Evolutionary conservation across 2,113 vertebrate species (phyloP).

Genomic region (Semnopithecus entellus): DNA sequence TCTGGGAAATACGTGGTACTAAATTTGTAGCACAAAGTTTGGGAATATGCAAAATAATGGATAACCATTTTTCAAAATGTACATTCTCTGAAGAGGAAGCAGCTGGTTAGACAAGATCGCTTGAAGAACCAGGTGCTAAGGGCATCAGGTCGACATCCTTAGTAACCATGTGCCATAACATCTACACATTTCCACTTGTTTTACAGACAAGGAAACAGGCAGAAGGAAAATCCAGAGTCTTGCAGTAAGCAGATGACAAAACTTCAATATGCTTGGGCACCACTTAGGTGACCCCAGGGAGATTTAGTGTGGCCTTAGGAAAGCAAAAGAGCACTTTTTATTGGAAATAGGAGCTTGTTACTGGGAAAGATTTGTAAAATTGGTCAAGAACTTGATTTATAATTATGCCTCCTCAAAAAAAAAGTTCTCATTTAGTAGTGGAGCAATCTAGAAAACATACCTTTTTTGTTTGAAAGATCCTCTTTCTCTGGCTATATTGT

Average conservation of each 20-base stretch:
- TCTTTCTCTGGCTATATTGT: not conserved
- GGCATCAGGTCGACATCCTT: not conserved
- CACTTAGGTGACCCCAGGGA: not conserved
- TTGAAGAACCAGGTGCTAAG: not conserved
- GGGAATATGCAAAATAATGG: not conserved
- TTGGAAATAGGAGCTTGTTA: conserved; percentile 31
- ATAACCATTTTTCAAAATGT: not conserved
- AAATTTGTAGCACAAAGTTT: conserved; percentile 5
- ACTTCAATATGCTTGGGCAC: not conserved
- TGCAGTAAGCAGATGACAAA: not conserved
- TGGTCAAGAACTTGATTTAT: not conserved
- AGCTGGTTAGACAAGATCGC: not conserved
- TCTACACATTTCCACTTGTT: not conserved
- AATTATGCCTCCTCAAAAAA: conserved; percentile 9
- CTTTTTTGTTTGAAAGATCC: not conserved
- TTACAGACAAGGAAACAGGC: not conserved
- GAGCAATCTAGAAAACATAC: conserved; percentile 18
- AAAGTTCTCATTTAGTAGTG: not conserved
- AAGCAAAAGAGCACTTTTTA: conserved; percentile 41
- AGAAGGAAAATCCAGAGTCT: not conserved
- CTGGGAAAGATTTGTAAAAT: conserved; percentile 31
- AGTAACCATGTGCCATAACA: not conserved
- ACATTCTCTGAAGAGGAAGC: not conserved
- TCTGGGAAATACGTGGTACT: not conserved
- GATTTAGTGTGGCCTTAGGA: conserved; percentile 39